Evolutionary conservation across 2,113 vertebrate species (phyloP).

Genomic region (Pandion haliaetus): DNA sequence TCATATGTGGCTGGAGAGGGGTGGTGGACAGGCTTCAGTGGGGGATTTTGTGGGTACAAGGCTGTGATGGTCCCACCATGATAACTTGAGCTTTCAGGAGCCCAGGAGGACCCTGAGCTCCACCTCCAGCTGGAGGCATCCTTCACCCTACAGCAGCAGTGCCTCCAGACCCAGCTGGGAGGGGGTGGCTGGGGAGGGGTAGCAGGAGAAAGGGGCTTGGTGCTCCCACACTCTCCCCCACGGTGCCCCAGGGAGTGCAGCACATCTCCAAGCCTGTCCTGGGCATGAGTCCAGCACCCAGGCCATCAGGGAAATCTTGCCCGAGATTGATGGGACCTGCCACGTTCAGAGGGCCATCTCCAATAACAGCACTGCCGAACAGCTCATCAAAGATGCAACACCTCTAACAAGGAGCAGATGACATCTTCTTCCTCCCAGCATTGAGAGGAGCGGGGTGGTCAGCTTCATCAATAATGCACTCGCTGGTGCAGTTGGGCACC

Average conservation of each 20-base stretch:
- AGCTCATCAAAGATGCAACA: slow-evolving; percentile 65
- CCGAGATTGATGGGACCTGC: slow-evolving; percentile 57
- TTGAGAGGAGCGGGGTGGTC: neutral
- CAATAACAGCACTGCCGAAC: slow-evolving; percentile 11
- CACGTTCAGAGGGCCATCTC: slow-evolving; percentile 22
- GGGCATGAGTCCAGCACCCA: neutral
- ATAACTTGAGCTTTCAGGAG: neutral
- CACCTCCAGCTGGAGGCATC: neutral
- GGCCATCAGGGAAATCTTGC: neutral
- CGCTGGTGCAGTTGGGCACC: accelerated
- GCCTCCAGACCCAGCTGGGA: neutral
- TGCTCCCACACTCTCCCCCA: neutral
- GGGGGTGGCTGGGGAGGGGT: too few species aligned
- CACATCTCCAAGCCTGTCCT: neutral
- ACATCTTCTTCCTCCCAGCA: neutral
- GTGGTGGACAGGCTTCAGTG: neutral
- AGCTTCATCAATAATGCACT: slow-evolving; percentile 65
- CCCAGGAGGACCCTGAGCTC: neutral
- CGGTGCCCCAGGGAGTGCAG: accelerated
- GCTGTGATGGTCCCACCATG: accelerated
- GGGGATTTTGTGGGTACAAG: neutral
- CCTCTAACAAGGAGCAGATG: slow-evolving; percentile 57
- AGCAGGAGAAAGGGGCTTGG: neutral
- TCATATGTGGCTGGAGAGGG: neutral
- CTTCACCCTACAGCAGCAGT: neutral